Conservation (phyloP, 1,140 invertebrate species). For the Atta cephalotes region DNA sequence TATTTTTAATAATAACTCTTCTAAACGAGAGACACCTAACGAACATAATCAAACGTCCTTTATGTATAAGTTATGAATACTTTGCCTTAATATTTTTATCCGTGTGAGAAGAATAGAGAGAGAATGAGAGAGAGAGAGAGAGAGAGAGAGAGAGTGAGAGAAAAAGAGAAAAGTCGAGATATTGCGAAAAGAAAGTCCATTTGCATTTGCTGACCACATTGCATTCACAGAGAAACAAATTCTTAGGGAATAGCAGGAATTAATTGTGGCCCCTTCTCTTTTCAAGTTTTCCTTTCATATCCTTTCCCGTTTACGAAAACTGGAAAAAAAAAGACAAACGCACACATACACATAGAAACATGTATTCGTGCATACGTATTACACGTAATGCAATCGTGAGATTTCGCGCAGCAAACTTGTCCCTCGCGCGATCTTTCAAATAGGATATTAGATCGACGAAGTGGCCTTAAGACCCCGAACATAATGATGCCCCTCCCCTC, state of each 20-base stretch:
- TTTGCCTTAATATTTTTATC: conserved; percentile 64
- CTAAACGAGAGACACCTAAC: conserved; percentile 50
- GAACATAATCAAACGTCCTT: conserved; percentile 65
- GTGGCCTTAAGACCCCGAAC: conserved; percentile 58
- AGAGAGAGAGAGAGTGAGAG: conserved; percentile 53
- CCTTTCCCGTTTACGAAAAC: conserved; percentile 1
- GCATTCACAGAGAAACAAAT: conserved; percentile 42
- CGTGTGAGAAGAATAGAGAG: conserved; percentile 28
- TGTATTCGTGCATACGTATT: neutral
- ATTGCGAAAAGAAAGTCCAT: conserved; percentile 49
- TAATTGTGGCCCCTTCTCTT: conserved; percentile 17
- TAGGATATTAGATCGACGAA: conserved; percentile 60
- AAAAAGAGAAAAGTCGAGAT: conserved; percentile 44
- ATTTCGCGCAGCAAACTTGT: conserved; percentile 54
- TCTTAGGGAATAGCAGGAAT: conserved; percentile 12
- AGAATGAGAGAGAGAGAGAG: conserved; percentile 36
- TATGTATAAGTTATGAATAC: conserved; percentile 62
- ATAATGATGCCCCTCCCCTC: neutral
- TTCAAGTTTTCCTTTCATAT: conserved; percentile 41
- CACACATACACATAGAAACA: neutral
- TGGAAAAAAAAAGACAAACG: neutral
- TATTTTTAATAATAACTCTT: conserved; percentile 64
- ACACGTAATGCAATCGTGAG: conserved; percentile 42
- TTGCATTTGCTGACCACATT: conserved; percentile 57
- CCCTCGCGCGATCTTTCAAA: conserved; percentile 45